A percentile compares a stretch with the other conserved stretches of the same genome.
Conservation (phyloP, 2,113 vertebrate species). For the Leptosomus discolor region DNA sequence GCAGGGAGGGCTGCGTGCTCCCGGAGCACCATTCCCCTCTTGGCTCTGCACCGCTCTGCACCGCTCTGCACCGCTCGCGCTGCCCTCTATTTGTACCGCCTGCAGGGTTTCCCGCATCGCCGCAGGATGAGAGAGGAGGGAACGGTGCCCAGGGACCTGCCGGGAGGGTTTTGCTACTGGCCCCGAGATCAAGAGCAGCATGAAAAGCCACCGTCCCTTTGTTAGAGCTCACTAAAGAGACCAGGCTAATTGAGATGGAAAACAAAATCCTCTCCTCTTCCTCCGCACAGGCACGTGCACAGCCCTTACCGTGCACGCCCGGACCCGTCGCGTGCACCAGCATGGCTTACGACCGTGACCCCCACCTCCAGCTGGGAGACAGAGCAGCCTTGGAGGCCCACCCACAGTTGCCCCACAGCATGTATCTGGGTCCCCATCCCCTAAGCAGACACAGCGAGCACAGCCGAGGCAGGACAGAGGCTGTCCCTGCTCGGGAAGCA, state of each 20-base stretch:
- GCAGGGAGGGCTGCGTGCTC: not conserved
- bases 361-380: not conserved
- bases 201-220: slow-evolving; percentile 43
- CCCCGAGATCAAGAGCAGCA: slow-evolving; percentile 27
- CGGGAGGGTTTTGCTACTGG: not conserved
- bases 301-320: not conserved
- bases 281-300: rapidly evolving
- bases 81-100: not conserved
- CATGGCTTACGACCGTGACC: rapidly evolving
- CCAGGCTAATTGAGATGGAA: not conserved
- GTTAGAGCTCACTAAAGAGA: not conserved
- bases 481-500: not conserved
- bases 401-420: rapidly evolving
- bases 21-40: not conserved
- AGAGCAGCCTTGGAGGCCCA: not conserved
- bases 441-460: rapidly evolving
- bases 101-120: not conserved
- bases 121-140: not conserved
- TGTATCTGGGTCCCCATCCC: not conserved
- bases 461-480: rapidly evolving
- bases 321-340: rapidly evolving
- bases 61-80: not conserved
- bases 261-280: not conserved
- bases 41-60: not conserved
- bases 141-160: not conserved